Evolutionary conservation across 2,113 vertebrate genomes (phyloP).

Genomic region (Plectropomus leopardus): DNA sequence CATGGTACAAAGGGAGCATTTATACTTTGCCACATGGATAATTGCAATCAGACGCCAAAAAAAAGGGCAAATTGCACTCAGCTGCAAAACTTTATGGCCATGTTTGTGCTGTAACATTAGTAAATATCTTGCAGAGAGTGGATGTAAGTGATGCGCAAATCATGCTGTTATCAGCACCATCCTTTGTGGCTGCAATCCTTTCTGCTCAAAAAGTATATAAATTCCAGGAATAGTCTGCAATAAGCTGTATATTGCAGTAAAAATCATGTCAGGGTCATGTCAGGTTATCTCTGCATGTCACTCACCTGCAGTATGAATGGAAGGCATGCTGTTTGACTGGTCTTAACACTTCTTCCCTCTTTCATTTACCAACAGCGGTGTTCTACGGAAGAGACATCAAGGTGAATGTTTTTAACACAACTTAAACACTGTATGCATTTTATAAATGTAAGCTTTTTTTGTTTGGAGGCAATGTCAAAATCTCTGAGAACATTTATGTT

Average conservation of each 20-base stretch:
- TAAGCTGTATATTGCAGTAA: not conserved
- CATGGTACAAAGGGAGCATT: no score
- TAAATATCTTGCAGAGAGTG: no score
- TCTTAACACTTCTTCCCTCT: not conserved
- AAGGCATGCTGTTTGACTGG: not conserved
- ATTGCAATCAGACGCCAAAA: no score
- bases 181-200: no score
- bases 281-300: not conserved
- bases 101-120: no score
- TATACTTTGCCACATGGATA: no score
- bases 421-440: not conserved
- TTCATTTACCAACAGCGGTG: not conserved
- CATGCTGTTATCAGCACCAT: no score
- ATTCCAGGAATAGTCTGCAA: not conserved
- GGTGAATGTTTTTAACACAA: not conserved
- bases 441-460: not conserved
- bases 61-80: no score
- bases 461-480: conserved; percentile 23
- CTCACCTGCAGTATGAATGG: not conserved
- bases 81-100: no score
- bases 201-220: not conserved
- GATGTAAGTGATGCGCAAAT: no score
- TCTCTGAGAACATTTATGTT: conserved; percentile 11
- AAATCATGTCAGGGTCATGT: conserved; percentile 5
- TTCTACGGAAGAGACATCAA: not conserved